Conservation (phyloP, 2,797 vertebrate genomes). For the Rhinatrema bivittatum region DNA sequence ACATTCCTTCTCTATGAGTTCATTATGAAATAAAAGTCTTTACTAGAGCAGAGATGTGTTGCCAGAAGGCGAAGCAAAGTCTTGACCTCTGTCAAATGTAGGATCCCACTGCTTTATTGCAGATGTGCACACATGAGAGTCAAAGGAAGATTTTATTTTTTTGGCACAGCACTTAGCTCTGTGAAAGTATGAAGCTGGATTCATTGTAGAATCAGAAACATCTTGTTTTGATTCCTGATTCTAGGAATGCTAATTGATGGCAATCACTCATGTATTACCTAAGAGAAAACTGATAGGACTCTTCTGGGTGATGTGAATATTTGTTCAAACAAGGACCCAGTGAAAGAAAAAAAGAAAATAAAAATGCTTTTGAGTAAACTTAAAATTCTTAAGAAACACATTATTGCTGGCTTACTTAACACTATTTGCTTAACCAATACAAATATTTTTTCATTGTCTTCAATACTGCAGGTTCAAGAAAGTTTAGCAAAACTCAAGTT, state of each 20-base stretch:
- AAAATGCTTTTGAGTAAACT: too few relatives aligned
- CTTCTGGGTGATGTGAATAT: too few relatives aligned
- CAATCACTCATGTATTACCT: neutral
- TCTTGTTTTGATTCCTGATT: conserved; percentile 3
- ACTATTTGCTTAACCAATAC: too few relatives aligned
- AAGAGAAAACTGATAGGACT: too few relatives aligned
- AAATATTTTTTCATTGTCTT: too few relatives aligned
- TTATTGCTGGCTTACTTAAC: too few relatives aligned
- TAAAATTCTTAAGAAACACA: too few relatives aligned
- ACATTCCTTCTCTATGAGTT: conserved; percentile 10
- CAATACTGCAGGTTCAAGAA: too few relatives aligned
- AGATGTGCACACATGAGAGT: neutral
- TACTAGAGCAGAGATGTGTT: conserved; percentile 3
- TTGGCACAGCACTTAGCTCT: neutral
- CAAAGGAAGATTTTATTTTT: too few relatives aligned
- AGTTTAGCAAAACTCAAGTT: too few relatives aligned
- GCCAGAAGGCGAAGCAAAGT: neutral
- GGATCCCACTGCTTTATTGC: conserved; percentile 6
- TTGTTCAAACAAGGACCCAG: too few relatives aligned
- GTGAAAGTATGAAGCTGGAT: neutral
- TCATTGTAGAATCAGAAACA: neutral
- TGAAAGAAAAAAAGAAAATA: too few relatives aligned
- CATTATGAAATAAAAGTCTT: conserved; percentile 4
- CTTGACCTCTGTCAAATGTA: conserved; percentile 13
- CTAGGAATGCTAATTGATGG: conserved; percentile 2